Evolutionary conservation across 2,113 vertebrate genomes (phyloP).

Genomic region (Gymnocephalus cernua): DNA sequence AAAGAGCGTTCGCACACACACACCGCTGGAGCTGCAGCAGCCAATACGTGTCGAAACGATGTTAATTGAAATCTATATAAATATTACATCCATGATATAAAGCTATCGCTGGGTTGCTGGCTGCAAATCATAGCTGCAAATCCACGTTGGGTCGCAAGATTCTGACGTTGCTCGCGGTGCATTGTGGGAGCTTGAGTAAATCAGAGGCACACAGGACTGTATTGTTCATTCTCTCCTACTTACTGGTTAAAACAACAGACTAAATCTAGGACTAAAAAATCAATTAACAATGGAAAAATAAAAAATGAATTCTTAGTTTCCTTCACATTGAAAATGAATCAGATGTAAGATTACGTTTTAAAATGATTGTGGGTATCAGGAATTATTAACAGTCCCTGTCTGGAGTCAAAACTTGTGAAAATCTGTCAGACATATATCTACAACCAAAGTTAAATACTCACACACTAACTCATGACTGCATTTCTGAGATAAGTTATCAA

Average conservation of each 20-base stretch:
- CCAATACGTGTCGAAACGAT: neutral
- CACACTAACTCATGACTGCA: neutral
- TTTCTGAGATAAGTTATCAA: neutral
- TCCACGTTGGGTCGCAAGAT: slow-evolving; percentile 54
- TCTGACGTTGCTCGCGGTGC: slow-evolving; percentile 39
- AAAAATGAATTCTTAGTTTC: neutral
- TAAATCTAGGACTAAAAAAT: neutral
- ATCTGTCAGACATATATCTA: too few species aligned
- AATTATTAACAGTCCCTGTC: neutral
- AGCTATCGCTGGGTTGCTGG: too few species aligned
- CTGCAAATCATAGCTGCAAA: neutral
- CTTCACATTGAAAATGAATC: neutral
- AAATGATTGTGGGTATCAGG: neutral
- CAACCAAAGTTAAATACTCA: slow-evolving; percentile 1
- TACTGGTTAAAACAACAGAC: neutral
- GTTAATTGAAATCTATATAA: neutral
- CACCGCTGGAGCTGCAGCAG: accelerated
- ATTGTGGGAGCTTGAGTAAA: slow-evolving; percentile 74
- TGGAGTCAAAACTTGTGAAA: neutral
- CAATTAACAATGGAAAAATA: neutral
- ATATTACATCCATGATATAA: too few species aligned
- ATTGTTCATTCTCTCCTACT: too few species aligned
- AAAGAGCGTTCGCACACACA: neutral
- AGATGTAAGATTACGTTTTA: neutral
- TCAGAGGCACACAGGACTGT: neutral